These are phyloP conservation scores for Drosophila jambulina DNA, from an alignment of 1,140 invertebrate species.

Conservation along the genomic window DNA sequence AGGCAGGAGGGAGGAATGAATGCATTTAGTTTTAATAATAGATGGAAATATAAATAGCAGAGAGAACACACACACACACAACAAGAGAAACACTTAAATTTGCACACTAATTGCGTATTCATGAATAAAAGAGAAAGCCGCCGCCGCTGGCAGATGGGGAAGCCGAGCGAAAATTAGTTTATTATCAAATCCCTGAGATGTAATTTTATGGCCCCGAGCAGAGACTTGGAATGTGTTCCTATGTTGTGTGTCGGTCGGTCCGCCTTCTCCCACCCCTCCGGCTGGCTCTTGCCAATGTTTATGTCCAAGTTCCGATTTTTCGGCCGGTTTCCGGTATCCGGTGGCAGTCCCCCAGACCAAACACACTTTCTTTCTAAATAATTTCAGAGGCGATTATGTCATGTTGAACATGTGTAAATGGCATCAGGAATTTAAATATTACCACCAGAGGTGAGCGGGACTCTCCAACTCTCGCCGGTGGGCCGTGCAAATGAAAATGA, in stretches of 20 bases:
- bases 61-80: slow-evolving; percentile 4
- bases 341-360: slow-evolving; percentile 7
- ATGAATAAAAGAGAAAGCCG: slow-evolving; percentile 72
- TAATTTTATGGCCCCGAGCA: slow-evolving; percentile 64
- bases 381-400: slow-evolving; percentile 79
- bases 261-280: background rate
- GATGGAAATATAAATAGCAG: slow-evolving; percentile 49
- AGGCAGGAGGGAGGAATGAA: slow-evolving; percentile 11
- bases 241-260: background rate
- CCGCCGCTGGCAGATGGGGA: slow-evolving; percentile 18
- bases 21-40: slow-evolving; percentile 77
- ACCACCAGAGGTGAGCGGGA: slow-evolving; percentile 17
- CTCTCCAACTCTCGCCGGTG: slow-evolving; percentile 14
- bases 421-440: slow-evolving; percentile 66
- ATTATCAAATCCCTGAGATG: slow-evolving; percentile 79
- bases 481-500: slow-evolving; percentile 58
- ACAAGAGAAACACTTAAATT: slow-evolving; percentile 70
- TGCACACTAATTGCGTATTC: slow-evolving; percentile 80
- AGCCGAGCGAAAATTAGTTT: slow-evolving; percentile 68
- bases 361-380: slow-evolving; percentile 54
- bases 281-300: slow-evolving; percentile 4
- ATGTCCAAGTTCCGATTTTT: slow-evolving; percentile 39
- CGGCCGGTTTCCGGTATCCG: slow-evolving; percentile 20
- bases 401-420: slow-evolving; percentile 77
- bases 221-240: slow-evolving; percentile 30